Evolutionary conservation across 64 coral and sea anemone species (phyloP).

Genomic region (Stylophora pistillata): DNA sequence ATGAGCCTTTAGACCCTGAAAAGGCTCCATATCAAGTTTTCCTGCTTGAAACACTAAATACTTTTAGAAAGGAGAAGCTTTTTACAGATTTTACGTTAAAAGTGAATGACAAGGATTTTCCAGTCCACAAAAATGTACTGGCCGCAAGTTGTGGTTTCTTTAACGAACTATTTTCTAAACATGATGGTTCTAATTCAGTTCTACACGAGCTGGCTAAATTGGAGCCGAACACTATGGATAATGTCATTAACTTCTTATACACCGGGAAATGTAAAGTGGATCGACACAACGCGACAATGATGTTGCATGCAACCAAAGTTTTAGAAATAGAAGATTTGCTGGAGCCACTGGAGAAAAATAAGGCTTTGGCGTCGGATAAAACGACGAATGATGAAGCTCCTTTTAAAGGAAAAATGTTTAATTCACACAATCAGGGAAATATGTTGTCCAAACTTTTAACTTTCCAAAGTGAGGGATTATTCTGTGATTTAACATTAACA

Average conservation of each 20-base stretch:
- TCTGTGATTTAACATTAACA: constrained; percentile 36
- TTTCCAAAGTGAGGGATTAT: background rate
- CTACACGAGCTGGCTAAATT: constrained; percentile 10
- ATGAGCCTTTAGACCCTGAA: background rate
- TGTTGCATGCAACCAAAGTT: background rate
- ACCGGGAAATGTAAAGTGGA: constrained; percentile 24
- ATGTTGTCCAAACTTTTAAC: constrained; percentile 12
- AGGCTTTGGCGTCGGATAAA: background rate
- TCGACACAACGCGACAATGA: background rate
- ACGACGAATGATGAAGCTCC: background rate
- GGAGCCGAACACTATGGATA: constrained; percentile 5
- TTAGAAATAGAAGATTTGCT: constrained; percentile 9
- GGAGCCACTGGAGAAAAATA: background rate
- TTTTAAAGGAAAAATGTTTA: background rate
- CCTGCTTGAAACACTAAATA: constrained; percentile 33
- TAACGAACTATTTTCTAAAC: constrained; percentile 17
- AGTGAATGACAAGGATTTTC: constrained; percentile 22
- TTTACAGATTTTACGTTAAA: constrained; percentile 28
- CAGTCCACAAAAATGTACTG: constrained; percentile 35
- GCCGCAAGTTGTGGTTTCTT: constrained; percentile 22
- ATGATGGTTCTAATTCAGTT: background rate
- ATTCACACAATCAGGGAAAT: background rate
- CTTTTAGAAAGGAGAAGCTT: background rate
- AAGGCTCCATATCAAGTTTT: constrained; percentile 8
- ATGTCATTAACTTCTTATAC: constrained; percentile 19